Conservation (phyloP, 2,888 invertebrate genomes). For the Chymomyza amoena region DNA sequence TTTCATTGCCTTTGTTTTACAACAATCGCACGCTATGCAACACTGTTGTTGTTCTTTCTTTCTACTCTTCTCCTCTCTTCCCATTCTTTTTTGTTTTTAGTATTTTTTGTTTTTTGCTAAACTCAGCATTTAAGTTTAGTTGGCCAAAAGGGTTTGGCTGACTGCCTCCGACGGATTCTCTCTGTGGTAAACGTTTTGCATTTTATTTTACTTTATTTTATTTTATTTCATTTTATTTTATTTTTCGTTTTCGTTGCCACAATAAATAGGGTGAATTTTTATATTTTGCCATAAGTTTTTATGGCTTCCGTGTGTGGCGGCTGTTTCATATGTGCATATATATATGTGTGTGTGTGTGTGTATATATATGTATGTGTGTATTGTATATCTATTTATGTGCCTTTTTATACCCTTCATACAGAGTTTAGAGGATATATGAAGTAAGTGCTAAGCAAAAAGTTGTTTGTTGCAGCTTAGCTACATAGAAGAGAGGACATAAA, state of each 20-base stretch:
- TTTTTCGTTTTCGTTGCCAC: conserved; percentile 64
- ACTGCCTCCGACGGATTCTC: conserved; percentile 22
- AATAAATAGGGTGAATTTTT: conserved; percentile 73
- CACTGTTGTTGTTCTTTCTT: conserved; percentile 11
- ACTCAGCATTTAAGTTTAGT: conserved; percentile 68
- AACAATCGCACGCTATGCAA: conserved; percentile 60
- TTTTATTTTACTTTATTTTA: conserved; percentile 17
- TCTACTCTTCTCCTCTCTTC: neutral
- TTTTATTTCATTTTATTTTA: conserved; percentile 47
- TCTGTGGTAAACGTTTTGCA: conserved; percentile 60
- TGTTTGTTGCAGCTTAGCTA: too few relatives aligned
- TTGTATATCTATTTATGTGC: too few relatives aligned
- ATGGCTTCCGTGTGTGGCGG: conserved; percentile 71
- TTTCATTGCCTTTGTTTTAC: conserved; percentile 64
- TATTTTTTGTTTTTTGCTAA: conserved; percentile 60
- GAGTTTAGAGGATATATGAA: neutral
- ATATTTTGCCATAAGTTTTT: conserved; percentile 71
- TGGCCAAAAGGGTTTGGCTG: conserved; percentile 56
- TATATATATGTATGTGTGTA: too few relatives aligned
- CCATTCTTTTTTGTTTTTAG: conserved; percentile 25
- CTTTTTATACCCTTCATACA: too few relatives aligned
- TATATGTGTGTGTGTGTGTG: neutral
- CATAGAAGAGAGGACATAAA: too few relatives aligned
- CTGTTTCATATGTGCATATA: conserved; percentile 30
- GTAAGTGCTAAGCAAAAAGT: too few relatives aligned